Percentiles rank a stretch among this genome's conserved stretches.
Conservation (phyloP, 2,888 invertebrate species). For the Dascillus cervinus region DNA sequence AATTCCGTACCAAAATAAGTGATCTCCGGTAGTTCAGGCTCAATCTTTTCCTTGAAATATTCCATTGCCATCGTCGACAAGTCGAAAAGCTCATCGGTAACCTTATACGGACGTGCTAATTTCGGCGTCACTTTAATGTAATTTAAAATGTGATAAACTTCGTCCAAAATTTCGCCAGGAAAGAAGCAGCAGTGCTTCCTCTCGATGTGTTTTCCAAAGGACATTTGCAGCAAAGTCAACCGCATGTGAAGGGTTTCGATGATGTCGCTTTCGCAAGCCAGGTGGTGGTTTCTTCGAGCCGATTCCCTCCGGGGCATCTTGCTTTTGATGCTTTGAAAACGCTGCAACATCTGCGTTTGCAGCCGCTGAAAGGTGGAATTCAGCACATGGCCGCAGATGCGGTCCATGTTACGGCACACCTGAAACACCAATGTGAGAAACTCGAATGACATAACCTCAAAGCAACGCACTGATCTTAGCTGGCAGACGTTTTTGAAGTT, state of each 20-base stretch:
- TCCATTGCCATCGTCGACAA: slow-evolving; percentile 97
- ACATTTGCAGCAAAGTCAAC: slow-evolving; percentile 84
- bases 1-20: slow-evolving; percentile 82
- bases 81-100: slow-evolving; percentile 90
- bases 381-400: slow-evolving; percentile 67
- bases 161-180: slow-evolving; percentile 89
- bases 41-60: slow-evolving; percentile 91
- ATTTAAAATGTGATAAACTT: slow-evolving; percentile 77
- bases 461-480: slow-evolving; percentile 63
- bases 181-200: slow-evolving; percentile 90
- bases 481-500: slow-evolving; percentile 73
- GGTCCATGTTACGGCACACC: slow-evolving; percentile 78
- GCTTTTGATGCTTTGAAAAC: slow-evolving; percentile 81
- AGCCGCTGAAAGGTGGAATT: slow-evolving; percentile 81
- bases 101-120: slow-evolving; percentile 80
- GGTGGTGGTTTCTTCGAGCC: slow-evolving; percentile 79
- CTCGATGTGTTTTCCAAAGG: slow-evolving; percentile 91
- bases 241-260: slow-evolving; percentile 91
- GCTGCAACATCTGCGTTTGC: slow-evolving; percentile 75
- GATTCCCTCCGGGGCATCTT: slow-evolving; percentile 90
- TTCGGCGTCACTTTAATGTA: slow-evolving; percentile 77
- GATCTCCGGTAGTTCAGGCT: slow-evolving; percentile 81
- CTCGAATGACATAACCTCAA: slow-evolving; percentile 9
- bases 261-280: slow-evolving; percentile 88
- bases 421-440: slow-evolving; percentile 34